Evolutionary conservation across 1,140 invertebrate genomes (phyloP).

Genomic region (Oppia nitens): DNA sequence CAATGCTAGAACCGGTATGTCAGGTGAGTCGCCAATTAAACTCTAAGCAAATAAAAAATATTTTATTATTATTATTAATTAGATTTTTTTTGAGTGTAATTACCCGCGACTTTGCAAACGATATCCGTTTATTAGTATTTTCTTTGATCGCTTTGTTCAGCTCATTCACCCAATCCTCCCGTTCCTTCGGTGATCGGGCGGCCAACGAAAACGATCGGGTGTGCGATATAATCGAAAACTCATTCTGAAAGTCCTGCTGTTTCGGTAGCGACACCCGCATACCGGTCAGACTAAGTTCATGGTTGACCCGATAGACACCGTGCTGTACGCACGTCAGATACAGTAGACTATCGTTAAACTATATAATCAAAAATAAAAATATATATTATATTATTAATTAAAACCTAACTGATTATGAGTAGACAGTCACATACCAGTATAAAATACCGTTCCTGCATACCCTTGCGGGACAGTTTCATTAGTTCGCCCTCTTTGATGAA

Average conservation of each 20-base stretch:
- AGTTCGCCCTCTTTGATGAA: constrained; percentile 51
- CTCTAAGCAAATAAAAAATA: neutral
- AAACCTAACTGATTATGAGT: constrained; percentile 10
- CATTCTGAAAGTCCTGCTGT: constrained; percentile 36
- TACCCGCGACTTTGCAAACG: constrained; percentile 26
- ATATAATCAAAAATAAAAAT: constrained; percentile 24
- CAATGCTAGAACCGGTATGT: constrained; percentile 10
- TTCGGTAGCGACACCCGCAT: constrained; percentile 37
- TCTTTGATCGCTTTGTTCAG: constrained; percentile 44
- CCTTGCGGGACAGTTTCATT: constrained; percentile 46
- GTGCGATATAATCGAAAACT: constrained; percentile 42
- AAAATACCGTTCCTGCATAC: constrained; percentile 47
- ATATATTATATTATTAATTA: constrained; percentile 1
- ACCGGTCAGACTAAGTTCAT: constrained; percentile 41
- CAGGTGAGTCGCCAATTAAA: neutral
- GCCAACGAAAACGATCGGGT: constrained; percentile 48
- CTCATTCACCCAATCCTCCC: constrained; percentile 46
- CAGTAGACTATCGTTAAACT: constrained; percentile 52
- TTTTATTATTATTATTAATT: no score
- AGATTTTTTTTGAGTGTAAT: no score
- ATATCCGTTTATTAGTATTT: constrained; percentile 34
- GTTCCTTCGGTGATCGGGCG: constrained; percentile 40
- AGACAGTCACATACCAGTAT: constrained; percentile 39
- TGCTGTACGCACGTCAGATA: constrained; percentile 36
- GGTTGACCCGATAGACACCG: constrained; percentile 31